phyloP scores from a whole-genome alignment of 1,140 invertebrate genomes.

The Ceratina calcarata region DNA sequence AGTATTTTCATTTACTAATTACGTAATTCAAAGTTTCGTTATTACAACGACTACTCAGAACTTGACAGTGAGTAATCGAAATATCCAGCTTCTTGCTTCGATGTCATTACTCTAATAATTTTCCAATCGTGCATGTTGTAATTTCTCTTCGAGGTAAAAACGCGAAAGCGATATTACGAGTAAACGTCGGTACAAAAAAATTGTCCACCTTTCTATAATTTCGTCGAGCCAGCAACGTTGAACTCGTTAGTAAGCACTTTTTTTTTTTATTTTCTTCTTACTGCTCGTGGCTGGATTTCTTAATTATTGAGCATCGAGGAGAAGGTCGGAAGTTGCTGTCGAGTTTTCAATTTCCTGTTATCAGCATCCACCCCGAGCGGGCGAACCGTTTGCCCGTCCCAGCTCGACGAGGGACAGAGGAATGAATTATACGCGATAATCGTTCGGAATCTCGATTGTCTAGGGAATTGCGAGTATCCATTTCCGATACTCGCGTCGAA shows the following conservation, averaged over 20 bases:
- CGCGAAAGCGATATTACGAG: no score
- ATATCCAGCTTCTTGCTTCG: no score
- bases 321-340: conserved; percentile 37
- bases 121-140: background rate
- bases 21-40: background rate
- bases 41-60: background rate
- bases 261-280: background rate
- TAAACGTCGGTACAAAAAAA: background rate
- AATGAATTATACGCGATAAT: conserved; percentile 47
- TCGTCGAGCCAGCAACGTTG: background rate
- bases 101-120: background rate
- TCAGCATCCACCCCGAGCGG: background rate
- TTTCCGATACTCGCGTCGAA: conserved; percentile 40
- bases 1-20: background rate
- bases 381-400: background rate
- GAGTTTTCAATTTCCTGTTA: conserved; percentile 55
- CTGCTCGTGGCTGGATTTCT: conserved; percentile 26
- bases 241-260: conserved; percentile 22
- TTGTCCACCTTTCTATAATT: conserved; percentile 17
- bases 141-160: no score
- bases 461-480: conserved; percentile 51
- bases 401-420: background rate
- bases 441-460: conserved; percentile 51
- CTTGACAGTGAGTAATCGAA: background rate
- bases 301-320: conserved; percentile 19